phyloP scores from a whole-genome alignment of 2,797 vertebrate species.

The Sebastes elongatus region DNA sequence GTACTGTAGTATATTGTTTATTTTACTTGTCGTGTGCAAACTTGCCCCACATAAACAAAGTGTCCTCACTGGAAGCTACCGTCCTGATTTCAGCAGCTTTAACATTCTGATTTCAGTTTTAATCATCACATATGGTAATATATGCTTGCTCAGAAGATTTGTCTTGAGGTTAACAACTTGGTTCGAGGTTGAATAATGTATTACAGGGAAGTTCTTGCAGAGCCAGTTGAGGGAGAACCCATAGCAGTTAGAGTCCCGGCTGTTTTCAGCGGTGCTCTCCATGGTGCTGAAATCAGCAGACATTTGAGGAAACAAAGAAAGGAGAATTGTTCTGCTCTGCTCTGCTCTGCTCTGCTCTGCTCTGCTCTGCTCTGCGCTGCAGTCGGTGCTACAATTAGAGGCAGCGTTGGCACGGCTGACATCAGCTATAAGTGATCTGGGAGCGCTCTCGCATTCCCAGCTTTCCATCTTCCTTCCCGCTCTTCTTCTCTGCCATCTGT shows the following conservation, averaged over 20 bases:
- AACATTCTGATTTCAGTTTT: background rate
- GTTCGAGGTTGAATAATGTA: background rate
- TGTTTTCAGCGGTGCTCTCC: constrained; percentile 18
- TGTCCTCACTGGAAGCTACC: background rate
- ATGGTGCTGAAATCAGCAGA: constrained; percentile 41
- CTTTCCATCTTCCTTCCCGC: constrained; percentile 27
- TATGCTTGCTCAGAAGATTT: background rate
- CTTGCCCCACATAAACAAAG: background rate
- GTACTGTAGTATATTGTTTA: background rate
- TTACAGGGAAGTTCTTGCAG: background rate
- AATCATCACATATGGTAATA: background rate
- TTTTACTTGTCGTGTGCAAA: background rate
- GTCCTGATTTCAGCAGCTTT: background rate
- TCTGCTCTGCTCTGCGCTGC: background rate
- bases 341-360: background rate
- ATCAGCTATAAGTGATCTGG: constrained; percentile 41
- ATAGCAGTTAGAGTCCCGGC: background rate
- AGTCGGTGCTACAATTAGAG: constrained; percentile 11
- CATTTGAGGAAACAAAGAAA: background rate
- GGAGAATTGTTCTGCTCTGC: background rate
- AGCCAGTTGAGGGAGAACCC: background rate
- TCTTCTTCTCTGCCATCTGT: constrained; percentile 62
- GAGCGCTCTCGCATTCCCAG: constrained; percentile 19
- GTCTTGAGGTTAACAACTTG: background rate
- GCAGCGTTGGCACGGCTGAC: constrained; percentile 1